Base-by-base conservation (phyloP, 2,888 invertebrate species). In the Fragum whitleyi region DNA sequence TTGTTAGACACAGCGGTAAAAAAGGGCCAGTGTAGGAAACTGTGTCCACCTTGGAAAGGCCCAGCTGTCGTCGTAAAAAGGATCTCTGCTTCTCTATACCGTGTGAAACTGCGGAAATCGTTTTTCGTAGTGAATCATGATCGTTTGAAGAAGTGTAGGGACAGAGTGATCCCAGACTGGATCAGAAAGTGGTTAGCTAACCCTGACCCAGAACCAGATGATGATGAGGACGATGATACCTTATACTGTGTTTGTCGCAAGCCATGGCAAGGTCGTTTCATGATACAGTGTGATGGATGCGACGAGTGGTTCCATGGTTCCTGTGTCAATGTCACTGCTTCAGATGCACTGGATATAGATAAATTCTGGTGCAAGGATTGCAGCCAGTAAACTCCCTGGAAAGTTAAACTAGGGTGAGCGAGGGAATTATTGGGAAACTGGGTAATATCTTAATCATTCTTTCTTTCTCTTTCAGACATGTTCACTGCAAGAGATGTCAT, bases 251-350 rank as follows among this genome's bases (percentile, higher is more conserved):
- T n/a, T n/a, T n/a, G n/a, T n/a, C n/a, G n/a, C n/a, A n/a, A n/a
- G n/a, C n/a, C n/a, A n/a, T 77, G 71, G 71, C 16, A 71, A 21
- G 53, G 67, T 16, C 36, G 74, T 29, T 74, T 74, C 23, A 74
- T 74, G 74, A 74, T 74, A 21, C 77, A 77, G 42, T 78, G 77
- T 47, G 73, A 73, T 47, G 47, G 39, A 47, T 78, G 77, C 23
- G 32, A 55, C 9, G 73, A 73, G 26, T 78, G 77, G 77, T 78
- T 57, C 61, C 76, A 74, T 74, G 74, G 74, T 19, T 71, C 71
- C 16, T 76, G 76, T 57, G 70, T 76, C n/a, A 62, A 70, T 61
- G 42, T 76, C 19, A 51, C 68, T 2, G 47, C 70, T 16, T 47
- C 76, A 2, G 76, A 76, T 53, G 69, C 76, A 11, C 29, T 76